These are phyloP conservation scores for Solea solea DNA, from an alignment of 2,113 vertebrate species.

Conservation along the genomic window DNA sequence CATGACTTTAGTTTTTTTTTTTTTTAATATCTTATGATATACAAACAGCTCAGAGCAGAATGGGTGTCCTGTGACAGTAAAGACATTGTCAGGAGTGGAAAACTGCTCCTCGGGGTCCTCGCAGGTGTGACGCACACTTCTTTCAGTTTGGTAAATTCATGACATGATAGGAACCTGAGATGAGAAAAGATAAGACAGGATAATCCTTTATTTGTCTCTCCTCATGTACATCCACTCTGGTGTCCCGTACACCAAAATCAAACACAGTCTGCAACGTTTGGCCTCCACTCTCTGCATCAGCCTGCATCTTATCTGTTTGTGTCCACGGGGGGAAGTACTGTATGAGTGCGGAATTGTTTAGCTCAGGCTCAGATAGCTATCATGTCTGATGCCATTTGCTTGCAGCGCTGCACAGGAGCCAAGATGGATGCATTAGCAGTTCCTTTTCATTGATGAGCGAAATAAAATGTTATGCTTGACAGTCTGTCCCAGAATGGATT, in stretches of 20 bases:
- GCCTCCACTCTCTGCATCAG: background rate
- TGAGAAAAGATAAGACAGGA: too few relatives aligned
- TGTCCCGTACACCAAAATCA: constrained; percentile 12
- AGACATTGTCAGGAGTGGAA: background rate
- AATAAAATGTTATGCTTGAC: constrained; percentile 63
- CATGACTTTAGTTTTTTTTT: background rate
- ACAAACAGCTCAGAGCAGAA: constrained; percentile 20
- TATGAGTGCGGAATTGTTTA: constrained; percentile 39
- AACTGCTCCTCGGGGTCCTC: constrained; percentile 9
- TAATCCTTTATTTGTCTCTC: background rate
- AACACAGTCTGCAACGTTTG: constrained; percentile 6
- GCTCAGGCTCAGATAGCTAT: constrained; percentile 54
- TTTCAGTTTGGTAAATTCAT: constrained; percentile 5
- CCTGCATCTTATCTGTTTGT: constrained; percentile 38
- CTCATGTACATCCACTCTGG: constrained; percentile 1
- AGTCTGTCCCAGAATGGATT: constrained; percentile 60
- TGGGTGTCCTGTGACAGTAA: background rate
- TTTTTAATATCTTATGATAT: background rate
- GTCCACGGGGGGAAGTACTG: constrained; percentile 10
- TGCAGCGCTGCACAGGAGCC: constrained; percentile 21
- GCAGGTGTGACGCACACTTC: constrained; percentile 22
- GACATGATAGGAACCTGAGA: background rate
- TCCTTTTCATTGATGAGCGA: constrained; percentile 56
- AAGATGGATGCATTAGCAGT: constrained; percentile 50
- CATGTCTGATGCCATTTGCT: constrained; percentile 30